Evolutionary conservation across 2,888 invertebrate species (phyloP).

Genomic region (Harpalus rubripes): DNA sequence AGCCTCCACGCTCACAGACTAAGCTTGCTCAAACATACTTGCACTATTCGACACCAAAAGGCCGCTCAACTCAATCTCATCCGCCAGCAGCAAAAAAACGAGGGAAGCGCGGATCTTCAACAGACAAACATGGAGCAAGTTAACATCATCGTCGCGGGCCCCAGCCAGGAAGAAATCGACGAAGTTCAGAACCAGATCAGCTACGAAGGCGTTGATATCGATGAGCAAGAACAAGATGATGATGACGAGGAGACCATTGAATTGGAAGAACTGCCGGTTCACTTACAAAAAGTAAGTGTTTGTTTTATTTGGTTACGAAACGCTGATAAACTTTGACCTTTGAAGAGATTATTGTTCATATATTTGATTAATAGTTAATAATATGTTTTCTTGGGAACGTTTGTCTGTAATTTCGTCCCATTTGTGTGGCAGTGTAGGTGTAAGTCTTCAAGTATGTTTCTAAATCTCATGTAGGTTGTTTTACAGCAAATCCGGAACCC

Average conservation of each 20-base stretch:
- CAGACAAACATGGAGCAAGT: conserved; percentile 59
- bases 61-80: conserved; percentile 75
- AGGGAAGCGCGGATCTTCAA: conserved; percentile 3
- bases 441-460: neutral
- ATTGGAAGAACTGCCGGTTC: conserved; percentile 70
- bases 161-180: conserved; percentile 69
- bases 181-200: conserved; percentile 28
- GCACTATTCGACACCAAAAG: conserved; percentile 81
- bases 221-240: conserved; percentile 58
- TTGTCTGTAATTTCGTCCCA: conserved; percentile 68
- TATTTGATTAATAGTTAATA: conserved; percentile 19
- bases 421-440: conserved; percentile 68
- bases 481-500: conserved; percentile 70
- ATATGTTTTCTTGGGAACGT: conserved; percentile 66
- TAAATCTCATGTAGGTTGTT: conserved; percentile 15
- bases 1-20: conserved; percentile 81
- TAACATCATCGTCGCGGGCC: conserved; percentile 63
- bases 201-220: conserved; percentile 52
- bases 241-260: conserved; percentile 68
- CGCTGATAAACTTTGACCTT: conserved; percentile 29
- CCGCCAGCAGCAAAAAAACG: conserved; percentile 69
- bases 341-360: neutral
- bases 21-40: conserved; percentile 81
- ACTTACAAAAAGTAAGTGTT: conserved; percentile 72
- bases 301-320: neutral